phyloP scores from a whole-genome alignment of 2,113 vertebrate genomes.

The Ailuropoda melanoleuca region DNA sequence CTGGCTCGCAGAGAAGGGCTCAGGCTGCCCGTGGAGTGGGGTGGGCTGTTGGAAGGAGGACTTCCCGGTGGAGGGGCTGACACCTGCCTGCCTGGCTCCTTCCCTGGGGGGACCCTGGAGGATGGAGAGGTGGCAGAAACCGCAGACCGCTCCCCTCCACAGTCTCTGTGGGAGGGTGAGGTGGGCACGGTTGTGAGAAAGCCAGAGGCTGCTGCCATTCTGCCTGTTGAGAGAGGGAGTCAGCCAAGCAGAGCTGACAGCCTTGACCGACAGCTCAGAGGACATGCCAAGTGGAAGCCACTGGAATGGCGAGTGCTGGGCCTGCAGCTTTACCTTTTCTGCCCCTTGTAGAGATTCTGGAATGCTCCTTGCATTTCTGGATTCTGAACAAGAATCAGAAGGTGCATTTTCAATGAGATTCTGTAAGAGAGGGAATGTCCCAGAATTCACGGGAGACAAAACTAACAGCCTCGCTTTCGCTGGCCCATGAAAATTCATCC shows the following conservation, averaged over 20 bases:
- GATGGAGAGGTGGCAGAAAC: not conserved
- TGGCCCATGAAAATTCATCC: not conserved
- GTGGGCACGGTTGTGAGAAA: not conserved
- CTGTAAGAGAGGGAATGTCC: not conserved
- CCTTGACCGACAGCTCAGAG: not conserved
- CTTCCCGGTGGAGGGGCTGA: not conserved
- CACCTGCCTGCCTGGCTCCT: not conserved
- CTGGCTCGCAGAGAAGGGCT: not conserved
- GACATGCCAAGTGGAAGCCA: accelerated
- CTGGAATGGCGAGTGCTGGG: not conserved
- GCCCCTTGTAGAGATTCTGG: not conserved
- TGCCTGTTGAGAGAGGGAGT: not conserved
- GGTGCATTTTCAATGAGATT: not conserved
- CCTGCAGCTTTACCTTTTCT: not conserved
- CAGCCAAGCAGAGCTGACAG: not conserved
- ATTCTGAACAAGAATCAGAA: not conserved
- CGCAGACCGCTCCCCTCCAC: accelerated
- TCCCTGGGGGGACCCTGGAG: not conserved
- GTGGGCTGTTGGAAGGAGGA: not conserved
- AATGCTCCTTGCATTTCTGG: not conserved
- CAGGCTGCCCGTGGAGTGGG: not conserved
- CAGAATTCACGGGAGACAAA: not conserved
- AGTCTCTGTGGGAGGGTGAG: not conserved
- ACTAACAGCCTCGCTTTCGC: not conserved
- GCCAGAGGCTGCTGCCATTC: not conserved